These are phyloP conservation scores for Adineta ricciae DNA, from an alignment of 2,888 invertebrate species.

Conservation along the genomic window DNA sequence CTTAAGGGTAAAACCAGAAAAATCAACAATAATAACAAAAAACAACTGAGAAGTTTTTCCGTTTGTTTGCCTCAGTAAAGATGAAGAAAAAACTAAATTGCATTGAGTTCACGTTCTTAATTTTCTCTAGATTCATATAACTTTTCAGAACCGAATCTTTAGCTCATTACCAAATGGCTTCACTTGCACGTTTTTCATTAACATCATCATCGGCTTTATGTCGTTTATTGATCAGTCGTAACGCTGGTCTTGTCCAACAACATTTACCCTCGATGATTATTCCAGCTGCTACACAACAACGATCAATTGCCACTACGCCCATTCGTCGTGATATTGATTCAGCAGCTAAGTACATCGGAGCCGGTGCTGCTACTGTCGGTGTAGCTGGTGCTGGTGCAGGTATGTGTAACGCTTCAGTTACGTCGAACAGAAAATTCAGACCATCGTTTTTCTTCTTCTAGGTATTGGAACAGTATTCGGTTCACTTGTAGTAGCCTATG, in stretches of 20 bases:
- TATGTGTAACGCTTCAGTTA: background rate
- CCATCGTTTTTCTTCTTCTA: background rate
- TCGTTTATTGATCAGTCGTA: background rate
- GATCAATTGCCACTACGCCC: slow-evolving; percentile 41
- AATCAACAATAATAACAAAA: background rate
- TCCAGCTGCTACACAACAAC: background rate
- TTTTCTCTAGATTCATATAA: background rate
- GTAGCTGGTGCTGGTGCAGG: slow-evolving; percentile 70
- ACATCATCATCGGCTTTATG: slow-evolving; percentile 20
- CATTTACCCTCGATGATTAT: slow-evolving; percentile 5
- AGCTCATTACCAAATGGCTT: background rate
- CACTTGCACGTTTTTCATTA: background rate
- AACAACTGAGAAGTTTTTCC: background rate
- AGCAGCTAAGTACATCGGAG: slow-evolving; percentile 99
- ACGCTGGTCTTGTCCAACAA: background rate
- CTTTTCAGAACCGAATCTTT: background rate
- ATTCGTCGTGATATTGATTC: slow-evolving; percentile 89
- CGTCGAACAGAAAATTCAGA: no score
- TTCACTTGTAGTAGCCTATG: slow-evolving; percentile 87
- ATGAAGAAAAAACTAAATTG: background rate
- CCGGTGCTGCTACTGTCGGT: slow-evolving; percentile 99
- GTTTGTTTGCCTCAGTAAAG: background rate
- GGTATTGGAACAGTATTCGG: slow-evolving; percentile 96
- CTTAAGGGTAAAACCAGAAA: background rate
- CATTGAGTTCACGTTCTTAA: no score